phyloP scores from a whole-genome alignment of 1,140 invertebrate species.

The Pachypeltis micranthus region DNA sequence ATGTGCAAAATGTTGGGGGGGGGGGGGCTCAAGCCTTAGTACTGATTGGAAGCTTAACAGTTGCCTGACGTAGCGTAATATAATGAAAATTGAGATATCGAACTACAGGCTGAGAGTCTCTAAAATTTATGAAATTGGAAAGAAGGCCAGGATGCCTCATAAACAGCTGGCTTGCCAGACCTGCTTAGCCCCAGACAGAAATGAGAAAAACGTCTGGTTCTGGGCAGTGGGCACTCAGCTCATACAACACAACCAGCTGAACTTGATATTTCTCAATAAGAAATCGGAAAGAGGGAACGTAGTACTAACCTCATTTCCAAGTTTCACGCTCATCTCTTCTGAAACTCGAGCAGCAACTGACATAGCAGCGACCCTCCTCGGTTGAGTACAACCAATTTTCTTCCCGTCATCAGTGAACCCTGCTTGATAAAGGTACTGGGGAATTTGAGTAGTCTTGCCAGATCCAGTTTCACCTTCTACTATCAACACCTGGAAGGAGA shows the following conservation, averaged over 20 bases:
- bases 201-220: too few relatives aligned
- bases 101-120: too few relatives aligned
- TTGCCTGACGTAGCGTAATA: too few relatives aligned
- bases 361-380: slow-evolving; percentile 68
- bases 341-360: slow-evolving; percentile 60
- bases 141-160: too few relatives aligned
- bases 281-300: not conserved
- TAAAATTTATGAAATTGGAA: too few relatives aligned
- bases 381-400: slow-evolving; percentile 53
- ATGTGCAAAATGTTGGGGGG: too few relatives aligned
- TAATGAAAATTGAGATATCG: too few relatives aligned
- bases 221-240: too few relatives aligned
- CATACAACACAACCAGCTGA: not conserved
- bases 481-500: slow-evolving; percentile 56
- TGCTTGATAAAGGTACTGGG: slow-evolving; percentile 90
- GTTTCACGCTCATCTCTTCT: slow-evolving; percentile 56
- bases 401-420: slow-evolving; percentile 75
- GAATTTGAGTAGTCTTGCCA: slow-evolving; percentile 97
- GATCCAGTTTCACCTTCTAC: slow-evolving; percentile 97
- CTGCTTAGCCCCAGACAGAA: too few relatives aligned
- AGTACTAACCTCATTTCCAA: slow-evolving; percentile 48
- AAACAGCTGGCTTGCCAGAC: too few relatives aligned
- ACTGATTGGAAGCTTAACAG: too few relatives aligned
- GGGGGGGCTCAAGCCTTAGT: too few relatives aligned
- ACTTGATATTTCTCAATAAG: not conserved